Conservation (phyloP, 2,888 invertebrate genomes). For the Nebria brevicollis region DNA sequence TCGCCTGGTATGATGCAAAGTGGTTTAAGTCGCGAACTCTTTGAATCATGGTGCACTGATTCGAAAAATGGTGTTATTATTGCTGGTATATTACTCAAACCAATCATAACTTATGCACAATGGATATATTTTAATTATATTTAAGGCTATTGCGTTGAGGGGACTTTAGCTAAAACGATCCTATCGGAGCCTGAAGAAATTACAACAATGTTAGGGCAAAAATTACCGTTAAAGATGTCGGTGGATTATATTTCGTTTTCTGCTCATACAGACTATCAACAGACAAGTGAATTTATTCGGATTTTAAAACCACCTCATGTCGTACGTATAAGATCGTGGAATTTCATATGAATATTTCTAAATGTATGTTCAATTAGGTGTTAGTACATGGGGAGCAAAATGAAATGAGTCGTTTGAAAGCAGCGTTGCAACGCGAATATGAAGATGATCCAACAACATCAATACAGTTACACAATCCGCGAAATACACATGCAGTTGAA, state of each 20-base stretch:
- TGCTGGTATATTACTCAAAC: constrained; percentile 71
- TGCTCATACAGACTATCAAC: constrained; percentile 98
- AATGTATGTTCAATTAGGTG: constrained; percentile 66
- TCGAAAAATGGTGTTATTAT: constrained; percentile 98
- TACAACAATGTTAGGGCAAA: constrained; percentile 93
- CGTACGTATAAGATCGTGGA: constrained; percentile 64
- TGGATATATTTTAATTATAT: constrained; percentile 25
- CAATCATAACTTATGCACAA: no score
- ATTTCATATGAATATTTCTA: constrained; percentile 20
- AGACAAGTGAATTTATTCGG: constrained; percentile 97
- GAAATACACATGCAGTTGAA: constrained; percentile 93
- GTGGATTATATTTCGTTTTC: constrained; percentile 99
- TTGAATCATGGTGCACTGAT: constrained; percentile 99
- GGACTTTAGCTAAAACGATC: constrained; percentile 91
- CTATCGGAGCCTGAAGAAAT: constrained; percentile 98
- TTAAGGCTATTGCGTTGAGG: constrained; percentile 86
- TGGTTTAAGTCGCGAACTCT: constrained; percentile 94
- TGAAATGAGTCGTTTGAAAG: constrained; percentile 96
- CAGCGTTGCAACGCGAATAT: constrained; percentile 93
- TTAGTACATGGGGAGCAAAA: constrained; percentile 98
- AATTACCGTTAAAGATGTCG: constrained; percentile 94
- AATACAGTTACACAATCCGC: constrained; percentile 94
- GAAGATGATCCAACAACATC: constrained; percentile 83
- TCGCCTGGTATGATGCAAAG: constrained; percentile 99
- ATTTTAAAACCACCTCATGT: constrained; percentile 95